Base-by-base conservation (phyloP, 2,797 vertebrate species). In the Alcedo quadribrachys region DNA sequence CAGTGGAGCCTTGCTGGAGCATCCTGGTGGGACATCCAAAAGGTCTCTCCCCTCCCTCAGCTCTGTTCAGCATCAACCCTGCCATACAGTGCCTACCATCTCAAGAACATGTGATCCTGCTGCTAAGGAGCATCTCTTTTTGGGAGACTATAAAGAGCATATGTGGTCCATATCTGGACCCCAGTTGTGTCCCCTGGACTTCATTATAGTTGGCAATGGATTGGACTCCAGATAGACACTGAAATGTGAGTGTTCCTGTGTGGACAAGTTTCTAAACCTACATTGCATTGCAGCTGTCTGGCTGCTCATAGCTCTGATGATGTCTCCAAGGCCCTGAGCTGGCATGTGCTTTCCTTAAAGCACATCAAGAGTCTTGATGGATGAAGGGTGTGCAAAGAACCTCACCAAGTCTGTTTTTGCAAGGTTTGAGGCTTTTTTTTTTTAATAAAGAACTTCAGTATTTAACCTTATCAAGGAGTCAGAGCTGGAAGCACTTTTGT, bases 11-110 rank as follows among this genome's bases (percentile, higher is more conserved):
- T 87, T 61, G 11, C 43, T 73, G 53, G 73, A 84, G 21, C 32
- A 32, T 58, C 37, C 9, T 62, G 15, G 24, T 85, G 48, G 27
- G 43, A 27, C 40, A 3, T 11, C 18, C 1, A 0, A 3, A 84
- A 32, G 21, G 8, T 45, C 18, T 83, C 6, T 28, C 10, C 0
- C 0, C 2, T 66, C 20, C 27, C n/a, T 66, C 43, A 35, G 15
- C 42, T 11, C 33, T 60, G 22, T 32, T 58, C 48, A 58, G 24
- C 20, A 30, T 22, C 43, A 30, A 7, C 11, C 20, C 32, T 53
- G n/a, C 58, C 54, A 6, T 30, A 35, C 43, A 62, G 15, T 54
- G 55, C 30, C 33, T 30, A 51, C 8, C 37, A 32, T 9, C 54
- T 28, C 68, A 74, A 11, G 24, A 30, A 9, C 9, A 2, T 1